phyloP scores from a whole-genome alignment of 2,113 vertebrate genomes.

The Gambusia affinis region DNA sequence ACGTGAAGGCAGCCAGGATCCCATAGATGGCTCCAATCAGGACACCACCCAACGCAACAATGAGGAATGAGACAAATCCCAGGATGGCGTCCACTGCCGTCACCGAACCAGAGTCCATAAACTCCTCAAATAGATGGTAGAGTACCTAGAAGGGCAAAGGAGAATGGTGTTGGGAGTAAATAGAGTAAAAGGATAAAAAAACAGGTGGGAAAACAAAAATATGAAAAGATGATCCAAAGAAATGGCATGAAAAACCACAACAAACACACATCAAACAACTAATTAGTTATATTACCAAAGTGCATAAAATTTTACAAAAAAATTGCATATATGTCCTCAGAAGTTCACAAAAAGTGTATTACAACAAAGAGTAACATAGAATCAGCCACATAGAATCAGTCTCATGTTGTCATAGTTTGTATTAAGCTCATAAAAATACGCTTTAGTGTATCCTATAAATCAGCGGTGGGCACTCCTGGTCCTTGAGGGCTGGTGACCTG shows the following conservation, averaged over 20 bases:
- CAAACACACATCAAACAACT: not conserved
- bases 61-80: conserved; percentile 92
- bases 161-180: too few species aligned
- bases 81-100: conserved; percentile 85
- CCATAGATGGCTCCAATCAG: conserved; percentile 92
- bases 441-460: not conserved
- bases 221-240: not conserved
- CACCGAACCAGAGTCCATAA: conserved; percentile 74
- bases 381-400: too few species aligned
- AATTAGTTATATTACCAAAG: not conserved
- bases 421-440: not conserved
- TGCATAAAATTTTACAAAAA: not conserved
- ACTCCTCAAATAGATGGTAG: conserved; percentile 97
- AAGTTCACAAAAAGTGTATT: too few species aligned
- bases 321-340: not conserved
- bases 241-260: too few species aligned
- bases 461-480: too few species aligned
- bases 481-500: too few species aligned
- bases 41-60: conserved; percentile 91
- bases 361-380: too few species aligned
- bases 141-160: conserved; percentile 82
- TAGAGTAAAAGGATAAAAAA: not conserved
- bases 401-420: not conserved
- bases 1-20: conserved; percentile 93
- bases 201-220: not conserved